These are phyloP conservation scores for Hermetia illucens DNA, from an alignment of 1,140 invertebrate species.

Conservation along the genomic window DNA sequence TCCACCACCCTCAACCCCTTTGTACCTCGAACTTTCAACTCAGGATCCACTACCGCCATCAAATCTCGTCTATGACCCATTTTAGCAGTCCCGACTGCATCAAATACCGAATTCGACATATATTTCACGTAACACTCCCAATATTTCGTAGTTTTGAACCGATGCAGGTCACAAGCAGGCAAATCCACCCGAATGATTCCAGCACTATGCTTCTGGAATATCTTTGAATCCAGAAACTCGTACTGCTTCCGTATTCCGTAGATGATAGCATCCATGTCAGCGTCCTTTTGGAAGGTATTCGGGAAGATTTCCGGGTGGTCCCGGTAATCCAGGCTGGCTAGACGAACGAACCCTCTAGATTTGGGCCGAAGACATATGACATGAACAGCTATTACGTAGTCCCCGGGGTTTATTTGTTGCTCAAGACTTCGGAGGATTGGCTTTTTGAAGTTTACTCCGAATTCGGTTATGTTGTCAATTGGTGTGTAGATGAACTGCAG, in stretches of 20 bases:
- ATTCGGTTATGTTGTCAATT: too few relatives aligned
- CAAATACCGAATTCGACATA: conserved; percentile 34
- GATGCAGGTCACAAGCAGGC: conserved; percentile 29
- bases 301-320: conserved; percentile 47
- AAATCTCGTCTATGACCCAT: conserved; percentile 35
- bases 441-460: too few relatives aligned
- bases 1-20: conserved; percentile 12
- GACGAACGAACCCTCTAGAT: conserved; percentile 38
- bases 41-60: conserved; percentile 32
- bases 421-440: too few relatives aligned
- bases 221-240: conserved; percentile 21
- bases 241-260: conserved; percentile 30
- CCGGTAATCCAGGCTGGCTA: conserved; percentile 38
- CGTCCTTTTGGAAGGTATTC: conserved; percentile 37
- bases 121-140: conserved; percentile 39
- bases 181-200: conserved; percentile 18
- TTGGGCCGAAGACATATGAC: too few relatives aligned
- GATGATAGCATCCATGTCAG: conserved; percentile 29
- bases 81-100: conserved; percentile 38
- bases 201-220: conserved; percentile 23
- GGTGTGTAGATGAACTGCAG: too few relatives aligned
- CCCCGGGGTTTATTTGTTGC: too few relatives aligned
- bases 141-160: conserved; percentile 33
- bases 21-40: conserved; percentile 28
- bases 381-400: too few relatives aligned